Evolutionary conservation across 2,797 vertebrate species (phyloP), one percentile per base, ranked within the genome.

Genomic region (Tauraco hartlaubi): DNA sequence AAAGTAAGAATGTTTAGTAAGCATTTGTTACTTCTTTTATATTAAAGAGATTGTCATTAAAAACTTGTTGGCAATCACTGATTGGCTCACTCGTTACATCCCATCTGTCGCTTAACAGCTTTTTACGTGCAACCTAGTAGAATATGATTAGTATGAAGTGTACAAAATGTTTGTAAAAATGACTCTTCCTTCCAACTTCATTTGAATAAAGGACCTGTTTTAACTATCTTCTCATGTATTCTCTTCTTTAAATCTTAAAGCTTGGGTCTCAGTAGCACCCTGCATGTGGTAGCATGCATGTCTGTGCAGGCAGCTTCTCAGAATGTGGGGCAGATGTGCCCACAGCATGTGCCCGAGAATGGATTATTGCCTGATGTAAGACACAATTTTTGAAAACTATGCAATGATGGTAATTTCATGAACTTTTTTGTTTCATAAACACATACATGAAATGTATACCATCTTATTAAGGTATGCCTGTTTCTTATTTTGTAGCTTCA

Each of bases 401-500:
- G 41, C 85, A 73, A 48, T 44, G 0, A n/a, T 11, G 76, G 28
- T 46, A 37, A 39, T 63, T 69, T 62, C 12, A 35, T 39, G 15
- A 25, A 28, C 9, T 31, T 61, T 29, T 73, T 81, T 56, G 17
- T 93, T 83, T 80, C n/a, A 19, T 74, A 26, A 71, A 29, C 22
- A 33, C 9, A 29, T 43, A 43, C 4, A 4, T 39, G 17, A 54
- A 67, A 35, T 20, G 8, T 51, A 31, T 71, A 12, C 3, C 5
- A 9, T 13, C 49, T 37, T 78, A 35, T 66, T 92, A 90, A 91
- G 18, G 11, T 83, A 8, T 85, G 17, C 79, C 54, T 94, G 21
- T 95, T 95, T 98, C 69, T 97, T 33, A 64, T 94, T 97, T 92
- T 90, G 64, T 96, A 99, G 99, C 99, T 99, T 97, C 99, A 99